These are phyloP conservation scores for Saccopteryx leptura DNA, from an alignment of 2,113 vertebrate species.

Conservation along the genomic window DNA sequence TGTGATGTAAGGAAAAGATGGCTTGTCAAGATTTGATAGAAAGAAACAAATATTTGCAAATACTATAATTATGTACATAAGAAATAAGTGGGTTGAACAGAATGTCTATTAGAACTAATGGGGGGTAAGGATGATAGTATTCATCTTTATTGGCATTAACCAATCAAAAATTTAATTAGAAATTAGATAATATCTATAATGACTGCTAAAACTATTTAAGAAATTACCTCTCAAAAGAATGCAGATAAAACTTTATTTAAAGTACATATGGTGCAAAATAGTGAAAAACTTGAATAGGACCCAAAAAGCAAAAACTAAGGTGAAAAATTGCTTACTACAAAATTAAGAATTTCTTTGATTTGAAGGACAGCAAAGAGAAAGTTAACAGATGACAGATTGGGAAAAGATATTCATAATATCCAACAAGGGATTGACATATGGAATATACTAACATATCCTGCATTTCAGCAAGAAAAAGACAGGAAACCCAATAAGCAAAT, in stretches of 20 bases:
- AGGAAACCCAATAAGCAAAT: background rate
- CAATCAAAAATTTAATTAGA: slow-evolving; percentile 28
- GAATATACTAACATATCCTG: background rate
- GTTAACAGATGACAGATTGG: background rate
- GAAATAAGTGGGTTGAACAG: background rate
- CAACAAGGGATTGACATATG: background rate
- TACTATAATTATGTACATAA: background rate
- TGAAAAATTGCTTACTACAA: background rate
- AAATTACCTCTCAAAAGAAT: background rate
- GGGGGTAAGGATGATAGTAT: background rate
- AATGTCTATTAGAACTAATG: background rate
- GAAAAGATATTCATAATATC: background rate
- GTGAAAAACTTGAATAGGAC: background rate
- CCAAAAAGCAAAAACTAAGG: background rate
- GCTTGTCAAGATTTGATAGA: background rate
- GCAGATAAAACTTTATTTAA: background rate
- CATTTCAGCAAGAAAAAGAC: background rate
- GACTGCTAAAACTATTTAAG: background rate
- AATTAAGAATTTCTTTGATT: background rate
- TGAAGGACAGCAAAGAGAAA: background rate
- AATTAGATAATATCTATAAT: background rate
- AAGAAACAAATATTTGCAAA: background rate
- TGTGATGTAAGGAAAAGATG: background rate
- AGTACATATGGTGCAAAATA: background rate
- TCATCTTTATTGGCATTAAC: background rate